A percentile compares a stretch with the other conserved stretches of the same genome.
Evolutionary conservation across 1,140 invertebrate genomes (phyloP).

Genomic region (Drosophila murphyi): DNA sequence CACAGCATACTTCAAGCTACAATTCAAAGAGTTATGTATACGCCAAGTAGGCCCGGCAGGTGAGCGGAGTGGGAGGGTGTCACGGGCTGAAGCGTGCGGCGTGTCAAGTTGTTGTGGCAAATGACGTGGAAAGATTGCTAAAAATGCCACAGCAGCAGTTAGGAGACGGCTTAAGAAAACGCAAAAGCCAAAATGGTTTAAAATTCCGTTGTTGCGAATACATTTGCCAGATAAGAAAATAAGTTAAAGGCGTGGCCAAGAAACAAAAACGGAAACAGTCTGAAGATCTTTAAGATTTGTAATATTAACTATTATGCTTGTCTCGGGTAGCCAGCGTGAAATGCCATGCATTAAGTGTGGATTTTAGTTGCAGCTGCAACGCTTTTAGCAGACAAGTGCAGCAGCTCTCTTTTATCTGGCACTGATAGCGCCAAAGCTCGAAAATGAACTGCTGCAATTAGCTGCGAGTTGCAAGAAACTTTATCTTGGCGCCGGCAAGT

Average conservation of each 20-base stretch:
- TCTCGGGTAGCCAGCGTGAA: background rate
- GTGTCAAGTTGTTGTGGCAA: conserved; percentile 52
- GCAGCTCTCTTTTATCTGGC: conserved; percentile 21
- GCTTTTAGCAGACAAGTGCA: conserved; percentile 6
- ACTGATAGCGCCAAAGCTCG: conserved; percentile 6
- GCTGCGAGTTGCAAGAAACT: conserved; percentile 57
- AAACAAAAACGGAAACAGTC: background rate
- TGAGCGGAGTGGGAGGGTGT: conserved; percentile 1
- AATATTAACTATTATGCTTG: background rate
- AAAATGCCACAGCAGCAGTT: conserved; percentile 46
- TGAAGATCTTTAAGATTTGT: background rate
- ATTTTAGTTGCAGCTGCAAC: conserved; percentile 10
- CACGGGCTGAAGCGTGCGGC: conserved; percentile 1
- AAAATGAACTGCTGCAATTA: conserved; percentile 67
- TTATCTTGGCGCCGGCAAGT: conserved; percentile 49
- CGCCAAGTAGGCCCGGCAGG: conserved; percentile 47
- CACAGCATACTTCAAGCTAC: conserved; percentile 28
- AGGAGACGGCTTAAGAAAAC: background rate
- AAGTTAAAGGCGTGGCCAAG: background rate
- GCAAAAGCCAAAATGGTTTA: background rate
- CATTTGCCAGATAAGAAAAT: conserved; percentile 9
- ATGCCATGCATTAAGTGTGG: conserved; percentile 12
- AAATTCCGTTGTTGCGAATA: conserved; percentile 2
- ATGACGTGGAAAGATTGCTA: conserved; percentile 60
- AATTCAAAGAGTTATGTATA: conserved; percentile 47